A percentile compares a stretch with the other conserved stretches of the same genome.
phyloP scores from a whole-genome alignment of 2,797 vertebrate genomes.

The Coluber constrictor region DNA sequence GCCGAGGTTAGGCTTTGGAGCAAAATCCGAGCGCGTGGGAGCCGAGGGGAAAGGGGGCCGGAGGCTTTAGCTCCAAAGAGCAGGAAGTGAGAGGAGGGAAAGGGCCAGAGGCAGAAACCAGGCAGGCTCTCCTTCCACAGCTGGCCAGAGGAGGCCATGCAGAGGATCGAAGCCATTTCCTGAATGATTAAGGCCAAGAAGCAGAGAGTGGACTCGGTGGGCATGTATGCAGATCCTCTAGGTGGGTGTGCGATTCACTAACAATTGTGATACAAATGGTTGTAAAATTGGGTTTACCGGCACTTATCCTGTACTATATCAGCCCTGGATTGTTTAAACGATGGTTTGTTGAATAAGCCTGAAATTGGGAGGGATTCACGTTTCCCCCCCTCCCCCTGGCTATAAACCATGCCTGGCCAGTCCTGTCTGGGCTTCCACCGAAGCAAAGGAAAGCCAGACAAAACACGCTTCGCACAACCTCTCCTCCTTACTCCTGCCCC shows the following conservation, averaged over 20 bases:
- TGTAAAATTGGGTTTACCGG: neutral
- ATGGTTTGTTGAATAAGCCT: neutral
- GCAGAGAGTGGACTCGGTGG: neutral
- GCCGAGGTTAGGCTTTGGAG: constrained; percentile 54
- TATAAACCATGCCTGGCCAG: neutral
- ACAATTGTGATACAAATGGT: too few species aligned
- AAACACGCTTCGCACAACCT: neutral
- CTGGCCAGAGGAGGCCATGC: neutral
- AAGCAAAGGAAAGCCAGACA: neutral
- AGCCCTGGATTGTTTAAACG: neutral
- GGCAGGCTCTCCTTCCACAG: neutral
- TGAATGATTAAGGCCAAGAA: neutral
- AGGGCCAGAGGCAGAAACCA: neutral
- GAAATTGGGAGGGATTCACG: neutral
- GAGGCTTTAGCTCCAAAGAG: neutral
- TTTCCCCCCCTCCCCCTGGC: neutral
- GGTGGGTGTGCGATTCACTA: too few species aligned
- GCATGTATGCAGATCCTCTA: too few species aligned
- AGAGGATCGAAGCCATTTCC: neutral
- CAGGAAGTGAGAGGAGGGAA: neutral
- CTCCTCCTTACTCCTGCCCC: neutral
- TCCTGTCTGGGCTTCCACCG: neutral
- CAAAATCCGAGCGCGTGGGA: neutral
- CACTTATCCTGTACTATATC: neutral
- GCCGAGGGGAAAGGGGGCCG: neutral